These are phyloP conservation scores for Tiliqua scincoides DNA, from an alignment of 2,113 vertebrate species.

Conservation along the genomic window DNA sequence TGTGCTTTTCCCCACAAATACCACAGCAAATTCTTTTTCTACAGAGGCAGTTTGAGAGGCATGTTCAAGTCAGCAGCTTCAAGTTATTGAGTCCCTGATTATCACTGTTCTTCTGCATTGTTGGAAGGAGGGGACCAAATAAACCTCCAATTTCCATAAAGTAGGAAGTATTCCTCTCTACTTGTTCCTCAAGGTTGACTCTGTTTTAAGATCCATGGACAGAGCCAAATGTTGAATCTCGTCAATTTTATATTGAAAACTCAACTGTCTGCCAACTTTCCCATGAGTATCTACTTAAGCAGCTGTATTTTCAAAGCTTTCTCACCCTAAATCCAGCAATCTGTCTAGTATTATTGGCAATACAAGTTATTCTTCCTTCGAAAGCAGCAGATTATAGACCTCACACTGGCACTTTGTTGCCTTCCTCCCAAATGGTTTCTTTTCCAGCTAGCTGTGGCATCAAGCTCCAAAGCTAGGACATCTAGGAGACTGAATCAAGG, in stretches of 20 bases:
- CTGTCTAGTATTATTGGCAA: not conserved
- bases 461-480: constrained; percentile 42
- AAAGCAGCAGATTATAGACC: constrained; percentile 13
- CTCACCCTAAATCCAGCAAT: not conserved
- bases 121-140: not conserved
- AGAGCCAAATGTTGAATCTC: not conserved
- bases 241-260: not conserved
- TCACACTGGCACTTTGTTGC: constrained; percentile 21
- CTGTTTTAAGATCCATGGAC: not conserved
- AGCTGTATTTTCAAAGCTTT: not conserved
- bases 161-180: constrained; percentile 15
- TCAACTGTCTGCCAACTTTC: not conserved
- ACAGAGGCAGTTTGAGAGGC: constrained; percentile 22
- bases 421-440: constrained; percentile 34
- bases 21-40: not conserved
- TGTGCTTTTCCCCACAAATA: constrained; percentile 4
- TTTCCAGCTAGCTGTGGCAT: constrained; percentile 26
- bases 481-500: constrained; percentile 32
- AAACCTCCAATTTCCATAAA: constrained; percentile 24
- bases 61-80: constrained; percentile 9
- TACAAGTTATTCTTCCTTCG: constrained; percentile 23
- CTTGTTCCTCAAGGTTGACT: not conserved
- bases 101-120: not conserved
- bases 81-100: not conserved
- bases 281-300: not conserved